Evolutionary conservation across 1,140 invertebrate genomes (phyloP), one percentile per base, ranked within the genome.

Genomic region (Galleria mellonella): DNA sequence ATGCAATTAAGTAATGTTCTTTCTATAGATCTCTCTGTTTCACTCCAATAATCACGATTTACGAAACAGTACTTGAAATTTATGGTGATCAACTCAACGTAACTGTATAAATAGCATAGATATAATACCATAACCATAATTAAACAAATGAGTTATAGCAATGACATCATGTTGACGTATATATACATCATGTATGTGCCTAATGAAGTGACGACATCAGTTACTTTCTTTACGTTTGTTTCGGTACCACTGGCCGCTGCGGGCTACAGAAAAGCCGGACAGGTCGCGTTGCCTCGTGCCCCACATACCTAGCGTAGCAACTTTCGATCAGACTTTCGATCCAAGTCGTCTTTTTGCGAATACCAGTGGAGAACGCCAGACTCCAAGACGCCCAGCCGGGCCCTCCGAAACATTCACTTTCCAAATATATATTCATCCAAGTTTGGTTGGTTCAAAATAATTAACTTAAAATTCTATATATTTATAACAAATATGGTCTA

Each of bases 301-400:
- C 78, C 73, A 85, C 78, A 85, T 85, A 79, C 74, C 17, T 23
- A 23, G 17, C 67, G 57, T n/a, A 52, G 57, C 82, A 82, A 85
- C 82, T 85, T 85, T 85, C 82, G 73, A 82, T 79, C 60, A 55
- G 62, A 79, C 76, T 77, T 83, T 83, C 72, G 67, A 74, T 75
- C 64, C 47, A 55, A 63, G 47, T 67, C 32, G 53, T 59, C 54
- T 64, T 65, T 60, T 72, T 65, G 40, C 53, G 40, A 50, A 35
- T 56, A 49, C 62, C 43, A 49, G 43, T 33, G 47, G 50, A 56
- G 46, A 61, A 44, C 45, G 49, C 62, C 68, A 72, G 72, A 73
- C 68, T 47, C 57, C 28, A 48, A 44, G 66, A 50, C 60, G 62
- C 59, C 62, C 43, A 47, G 48, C 46, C 62, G 40, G 45, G 46